These are phyloP conservation scores for Uloborus plumipes DNA, from an alignment of 2,888 invertebrate genomes.

Conservation along the genomic window DNA sequence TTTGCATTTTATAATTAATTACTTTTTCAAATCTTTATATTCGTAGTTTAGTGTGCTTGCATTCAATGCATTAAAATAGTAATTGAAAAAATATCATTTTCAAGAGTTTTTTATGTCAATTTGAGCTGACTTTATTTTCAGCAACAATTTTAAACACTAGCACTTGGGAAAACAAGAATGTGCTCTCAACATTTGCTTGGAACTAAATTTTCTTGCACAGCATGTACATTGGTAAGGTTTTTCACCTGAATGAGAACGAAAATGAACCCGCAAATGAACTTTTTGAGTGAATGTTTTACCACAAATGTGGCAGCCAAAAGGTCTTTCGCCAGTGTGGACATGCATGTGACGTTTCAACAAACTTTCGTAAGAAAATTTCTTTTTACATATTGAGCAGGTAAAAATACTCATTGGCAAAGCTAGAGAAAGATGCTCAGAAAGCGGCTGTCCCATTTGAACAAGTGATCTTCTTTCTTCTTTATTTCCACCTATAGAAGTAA, in stretches of 20 bases:
- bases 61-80: too few relatives aligned
- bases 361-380: conserved; percentile 13
- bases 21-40: too few relatives aligned
- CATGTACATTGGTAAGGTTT: background rate
- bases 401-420: background rate
- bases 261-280: conserved; percentile 11
- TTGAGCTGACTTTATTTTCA: too few relatives aligned
- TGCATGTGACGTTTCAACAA: conserved; percentile 1
- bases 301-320: conserved; percentile 11
- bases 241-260: conserved; percentile 4
- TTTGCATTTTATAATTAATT: too few relatives aligned
- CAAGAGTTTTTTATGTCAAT: too few relatives aligned
- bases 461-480: too few relatives aligned
- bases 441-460: too few relatives aligned
- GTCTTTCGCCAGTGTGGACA: conserved; percentile 20
- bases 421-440: too few relatives aligned
- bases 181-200: conserved; percentile 7
- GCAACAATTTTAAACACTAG: too few relatives aligned
- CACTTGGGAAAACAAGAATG: background rate
- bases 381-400: conserved; percentile 18
- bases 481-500: too few relatives aligned
- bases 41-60: too few relatives aligned
- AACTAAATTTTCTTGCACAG: conserved; percentile 10
- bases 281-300: conserved; percentile 20
- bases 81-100: too few relatives aligned